phyloP scores from a whole-genome alignment of 1,140 invertebrate genomes.

The Drosophila repletoides region DNA sequence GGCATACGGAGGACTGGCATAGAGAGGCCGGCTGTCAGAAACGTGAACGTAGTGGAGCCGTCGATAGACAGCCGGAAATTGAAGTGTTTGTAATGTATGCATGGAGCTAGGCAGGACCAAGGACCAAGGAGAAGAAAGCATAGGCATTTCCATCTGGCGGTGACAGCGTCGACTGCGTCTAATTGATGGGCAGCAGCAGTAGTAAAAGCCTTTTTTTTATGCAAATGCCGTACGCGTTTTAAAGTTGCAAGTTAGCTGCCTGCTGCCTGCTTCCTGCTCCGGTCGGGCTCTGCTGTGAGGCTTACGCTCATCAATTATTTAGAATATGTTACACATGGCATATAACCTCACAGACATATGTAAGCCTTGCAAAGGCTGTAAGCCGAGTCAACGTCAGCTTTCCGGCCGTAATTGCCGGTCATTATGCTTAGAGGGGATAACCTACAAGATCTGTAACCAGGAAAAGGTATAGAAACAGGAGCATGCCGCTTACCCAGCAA shows the following conservation, averaged over 20 bases:
- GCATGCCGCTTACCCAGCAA: slow-evolving; percentile 16
- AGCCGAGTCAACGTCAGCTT: slow-evolving; percentile 44
- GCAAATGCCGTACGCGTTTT: slow-evolving; percentile 49
- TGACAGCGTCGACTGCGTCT: slow-evolving; percentile 52
- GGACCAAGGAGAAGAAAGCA: slow-evolving; percentile 14
- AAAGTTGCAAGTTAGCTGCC: slow-evolving; percentile 24
- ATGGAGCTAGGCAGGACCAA: slow-evolving; percentile 1
- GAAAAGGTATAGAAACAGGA: slow-evolving; percentile 14
- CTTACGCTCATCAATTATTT: slow-evolving; percentile 76
- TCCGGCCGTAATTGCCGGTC: slow-evolving; percentile 65
- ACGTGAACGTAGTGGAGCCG: not conserved
- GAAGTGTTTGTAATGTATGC: slow-evolving; percentile 71
- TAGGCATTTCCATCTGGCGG: slow-evolving; percentile 46
- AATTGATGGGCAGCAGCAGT: slow-evolving; percentile 61
- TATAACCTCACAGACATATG: slow-evolving; percentile 68
- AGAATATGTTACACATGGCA: slow-evolving; percentile 75
- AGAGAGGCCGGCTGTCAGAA: slow-evolving; percentile 3
- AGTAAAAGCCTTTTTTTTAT: slow-evolving; percentile 61
- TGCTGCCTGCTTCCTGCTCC: not conserved
- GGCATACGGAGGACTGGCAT: too few species aligned
- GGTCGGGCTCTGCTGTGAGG: slow-evolving; percentile 29
- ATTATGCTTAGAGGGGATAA: slow-evolving; percentile 65
- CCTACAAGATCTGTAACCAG: slow-evolving; percentile 26
- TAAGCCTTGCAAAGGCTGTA: slow-evolving; percentile 35
- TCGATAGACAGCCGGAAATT: slow-evolving; percentile 64